A percentile compares a stretch with the other conserved stretches of the same genome.
These are phyloP conservation scores for Mactra quadrangularis DNA, from an alignment of 1,140 invertebrate genomes.

Conservation along the genomic window DNA sequence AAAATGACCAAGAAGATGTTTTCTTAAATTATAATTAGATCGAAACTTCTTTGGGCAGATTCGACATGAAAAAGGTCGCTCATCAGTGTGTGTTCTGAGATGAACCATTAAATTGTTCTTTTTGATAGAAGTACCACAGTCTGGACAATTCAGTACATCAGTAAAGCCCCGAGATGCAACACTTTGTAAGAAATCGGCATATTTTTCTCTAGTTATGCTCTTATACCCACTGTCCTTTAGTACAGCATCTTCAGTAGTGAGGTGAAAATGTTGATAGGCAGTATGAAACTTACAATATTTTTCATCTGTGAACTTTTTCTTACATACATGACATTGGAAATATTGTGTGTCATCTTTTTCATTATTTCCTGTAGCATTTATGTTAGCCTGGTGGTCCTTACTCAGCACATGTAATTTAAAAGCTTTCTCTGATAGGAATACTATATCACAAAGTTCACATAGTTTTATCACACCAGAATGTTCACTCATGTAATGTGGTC, in stretches of 20 bases:
- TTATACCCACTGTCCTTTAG: conserved; percentile 66
- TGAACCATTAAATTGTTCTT: conserved; percentile 78
- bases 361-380: conserved; percentile 62
- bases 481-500: conserved; percentile 76
- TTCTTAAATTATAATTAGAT: conserved; percentile 71
- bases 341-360: conserved; percentile 46
- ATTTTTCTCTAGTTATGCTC: conserved; percentile 71
- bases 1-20: conserved; percentile 80
- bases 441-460: conserved; percentile 76
- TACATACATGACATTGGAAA: conserved; percentile 73
- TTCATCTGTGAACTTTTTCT: conserved; percentile 76
- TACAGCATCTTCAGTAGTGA: conserved; percentile 72
- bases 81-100: conserved; percentile 75
- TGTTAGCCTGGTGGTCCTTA: conserved; percentile 70
- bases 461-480: conserved; percentile 74
- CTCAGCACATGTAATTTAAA: conserved; percentile 74
- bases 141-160: conserved; percentile 73
- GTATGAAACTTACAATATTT: conserved; percentile 76
- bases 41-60: conserved; percentile 75
- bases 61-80: conserved; percentile 76
- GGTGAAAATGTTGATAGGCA: conserved; percentile 75
- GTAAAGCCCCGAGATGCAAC: conserved; percentile 66
- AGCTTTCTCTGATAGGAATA: conserved; percentile 76
- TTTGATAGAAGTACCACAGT: conserved; percentile 75
- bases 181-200: conserved; percentile 68